Percentiles rank a stretch among this genome's conserved stretches.
These are phyloP conservation scores for Beaufortia kweichowensis DNA, from an alignment of 2,113 vertebrate species.

Conservation along the genomic window DNA sequence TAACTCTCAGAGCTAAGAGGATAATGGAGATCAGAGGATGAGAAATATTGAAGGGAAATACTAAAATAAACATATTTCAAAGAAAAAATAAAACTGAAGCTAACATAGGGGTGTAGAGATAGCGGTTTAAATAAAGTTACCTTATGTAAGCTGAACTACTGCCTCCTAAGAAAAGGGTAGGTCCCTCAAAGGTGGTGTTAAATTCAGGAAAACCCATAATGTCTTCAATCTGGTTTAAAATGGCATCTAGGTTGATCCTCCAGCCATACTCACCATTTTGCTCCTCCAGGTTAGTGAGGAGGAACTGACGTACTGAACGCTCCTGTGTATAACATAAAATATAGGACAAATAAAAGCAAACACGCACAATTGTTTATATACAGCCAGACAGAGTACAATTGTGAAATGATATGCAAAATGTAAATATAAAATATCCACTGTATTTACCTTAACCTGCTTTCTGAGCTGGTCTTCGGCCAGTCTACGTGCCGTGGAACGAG, in stretches of 20 bases:
- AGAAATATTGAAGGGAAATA: not conserved
- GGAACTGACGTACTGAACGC: slow-evolving; percentile 81
- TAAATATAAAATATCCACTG: not conserved
- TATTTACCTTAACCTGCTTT: slow-evolving; percentile 75
- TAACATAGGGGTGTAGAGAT: not conserved
- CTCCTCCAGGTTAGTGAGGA: slow-evolving; percentile 91
- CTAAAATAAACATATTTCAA: not conserved
- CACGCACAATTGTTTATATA: too few relatives aligned
- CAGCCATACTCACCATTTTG: slow-evolving; percentile 78
- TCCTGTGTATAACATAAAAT: slow-evolving; percentile 66
- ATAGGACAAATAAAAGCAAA: not conserved
- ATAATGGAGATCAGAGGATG: not conserved
- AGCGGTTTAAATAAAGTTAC: slow-evolving; percentile 64
- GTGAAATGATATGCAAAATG: too few relatives aligned
- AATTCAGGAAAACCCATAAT: slow-evolving; percentile 83
- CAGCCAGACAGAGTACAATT: too few relatives aligned
- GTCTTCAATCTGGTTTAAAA: slow-evolving; percentile 78
- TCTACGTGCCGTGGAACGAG: slow-evolving; percentile 83
- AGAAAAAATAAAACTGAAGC: not conserved
- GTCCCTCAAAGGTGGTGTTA: slow-evolving; percentile 76
- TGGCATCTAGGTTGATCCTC: slow-evolving; percentile 88
- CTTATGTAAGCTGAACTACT: slow-evolving; percentile 85
- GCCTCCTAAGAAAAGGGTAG: slow-evolving; percentile 88
- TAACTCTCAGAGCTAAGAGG: slow-evolving; percentile 78
- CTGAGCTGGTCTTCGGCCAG: slow-evolving; percentile 85